A percentile compares a stretch with the other conserved stretches of the same genome.
Evolutionary conservation across 1,140 invertebrate genomes (phyloP).

Genomic region (Homalodisca vitripennis): DNA sequence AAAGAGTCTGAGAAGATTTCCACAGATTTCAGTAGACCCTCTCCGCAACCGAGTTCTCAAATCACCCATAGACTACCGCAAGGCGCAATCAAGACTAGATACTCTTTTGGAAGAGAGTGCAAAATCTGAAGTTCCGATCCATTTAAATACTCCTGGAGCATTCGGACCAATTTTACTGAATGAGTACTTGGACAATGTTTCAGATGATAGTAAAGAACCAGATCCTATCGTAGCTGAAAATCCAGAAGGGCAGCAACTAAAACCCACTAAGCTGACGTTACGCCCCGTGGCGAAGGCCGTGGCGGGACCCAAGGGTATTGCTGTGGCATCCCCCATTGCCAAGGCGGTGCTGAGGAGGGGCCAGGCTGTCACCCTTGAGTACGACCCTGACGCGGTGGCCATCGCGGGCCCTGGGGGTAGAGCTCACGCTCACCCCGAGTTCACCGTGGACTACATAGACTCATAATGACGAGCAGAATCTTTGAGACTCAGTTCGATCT

Average conservation of each 20-base stretch:
- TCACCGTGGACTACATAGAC: slow-evolving; percentile 44
- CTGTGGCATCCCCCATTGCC: slow-evolving; percentile 65
- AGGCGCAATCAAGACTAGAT: neutral
- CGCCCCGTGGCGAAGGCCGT: slow-evolving; percentile 61
- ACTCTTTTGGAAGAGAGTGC: neutral
- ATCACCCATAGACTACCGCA: neutral
- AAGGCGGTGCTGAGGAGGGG: slow-evolving; percentile 54
- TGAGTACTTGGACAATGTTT: neutral
- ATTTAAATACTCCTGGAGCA: neutral
- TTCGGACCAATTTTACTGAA: neutral
- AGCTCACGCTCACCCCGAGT: slow-evolving; percentile 65
- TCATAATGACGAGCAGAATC: slow-evolving; percentile 9
- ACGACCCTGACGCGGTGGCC: slow-evolving; percentile 64
- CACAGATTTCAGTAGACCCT: neutral
- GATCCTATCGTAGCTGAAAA: neutral
- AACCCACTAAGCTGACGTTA: slow-evolving; percentile 54
- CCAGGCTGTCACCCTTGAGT: slow-evolving; percentile 55
- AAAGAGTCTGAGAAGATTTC: slow-evolving; percentile 2
- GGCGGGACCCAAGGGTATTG: slow-evolving; percentile 60
- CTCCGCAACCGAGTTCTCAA: neutral
- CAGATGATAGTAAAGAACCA: neutral
- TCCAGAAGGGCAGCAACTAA: slow-evolving; percentile 34
- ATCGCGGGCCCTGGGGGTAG: slow-evolving; percentile 67
- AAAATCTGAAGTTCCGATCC: neutral
- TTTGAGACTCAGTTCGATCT: no score